Evolutionary conservation across 2,797 vertebrate genomes (phyloP).

Genomic region (Hypotaenidia philippensis): DNA sequence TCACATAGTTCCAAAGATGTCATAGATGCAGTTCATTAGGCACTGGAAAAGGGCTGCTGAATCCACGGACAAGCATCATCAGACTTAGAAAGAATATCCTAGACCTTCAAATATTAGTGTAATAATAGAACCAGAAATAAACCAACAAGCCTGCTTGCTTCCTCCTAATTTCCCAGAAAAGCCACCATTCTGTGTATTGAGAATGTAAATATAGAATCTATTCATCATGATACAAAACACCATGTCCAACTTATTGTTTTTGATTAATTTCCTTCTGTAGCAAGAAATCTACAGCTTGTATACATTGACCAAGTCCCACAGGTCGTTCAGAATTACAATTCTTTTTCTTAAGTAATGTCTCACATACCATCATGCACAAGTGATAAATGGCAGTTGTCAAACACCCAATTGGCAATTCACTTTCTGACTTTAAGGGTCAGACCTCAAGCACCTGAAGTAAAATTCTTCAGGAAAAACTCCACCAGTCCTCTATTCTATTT

Average conservation of each 20-base stretch:
- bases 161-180: background rate
- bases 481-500: background rate
- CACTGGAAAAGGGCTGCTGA: background rate
- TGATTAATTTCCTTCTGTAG: slow-evolving; percentile 1
- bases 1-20: background rate
- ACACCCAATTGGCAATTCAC: slow-evolving; percentile 24
- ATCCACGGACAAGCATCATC: background rate
- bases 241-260: background rate
- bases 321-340: slow-evolving; percentile 22
- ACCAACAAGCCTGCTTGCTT: background rate
- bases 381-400: background rate
- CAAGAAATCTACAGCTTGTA: slow-evolving; percentile 5
- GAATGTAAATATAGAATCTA: background rate
- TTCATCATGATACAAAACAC: background rate
- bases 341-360: background rate
- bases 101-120: background rate
- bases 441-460: background rate
- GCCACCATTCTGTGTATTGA: background rate
- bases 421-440: slow-evolving; percentile 14
- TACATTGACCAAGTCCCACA: background rate
- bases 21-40: background rate
- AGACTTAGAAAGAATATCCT: background rate
- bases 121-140: background rate
- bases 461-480: background rate
- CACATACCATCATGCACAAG: background rate